Base-by-base conservation (phyloP, 1,140 invertebrate genomes). In the Dolichoris vasculosae region DNA sequence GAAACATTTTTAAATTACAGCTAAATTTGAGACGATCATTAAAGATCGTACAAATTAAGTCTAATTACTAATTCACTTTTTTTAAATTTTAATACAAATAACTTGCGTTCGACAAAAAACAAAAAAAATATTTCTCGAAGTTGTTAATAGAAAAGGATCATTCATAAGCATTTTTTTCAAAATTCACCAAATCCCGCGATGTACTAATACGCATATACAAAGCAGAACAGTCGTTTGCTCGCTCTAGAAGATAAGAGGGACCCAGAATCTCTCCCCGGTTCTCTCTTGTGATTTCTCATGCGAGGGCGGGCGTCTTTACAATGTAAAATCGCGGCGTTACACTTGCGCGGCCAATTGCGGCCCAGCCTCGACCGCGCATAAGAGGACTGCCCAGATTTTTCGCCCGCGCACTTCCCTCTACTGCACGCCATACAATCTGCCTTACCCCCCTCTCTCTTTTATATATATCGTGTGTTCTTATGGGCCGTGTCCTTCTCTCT, bases 281-380 rank as follows among this genome's bases (percentile, higher is more conserved):
- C 48, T 71, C n/a, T 67, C 59, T 35, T 40, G 46, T 85, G 78
- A 86, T 82, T 82, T 78, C 89, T 86, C 87, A 88, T 88, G 90
- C 89, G 91, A 90, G 91, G 91, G 91, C 91, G 91, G 91, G 89
- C 89, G 90, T 88, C 86, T 88, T 90, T 89, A 92, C 91, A 91
- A 91, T 92, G 91, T 92, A 90, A 91, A 90, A 90, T 26, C 89
- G 91, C 86, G 85, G 83, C 88, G 88, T 90, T 91, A 91, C 89
- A 91, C 88, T 91, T 91, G 91, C 90, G 89, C 89, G 89, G 90
- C 90, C 91, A 92, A 92, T 92, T 92, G 91, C 89, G 88, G 87
- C 88, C 88, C 89, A 38, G 48, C 78, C 35, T 8, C 87, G 82
- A 88, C 87, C 87, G 69, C 38, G 43, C 85, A 46, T 23, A 84